Evolutionary conservation across 2,113 vertebrate species (phyloP).

Genomic region (Otus sunia): DNA sequence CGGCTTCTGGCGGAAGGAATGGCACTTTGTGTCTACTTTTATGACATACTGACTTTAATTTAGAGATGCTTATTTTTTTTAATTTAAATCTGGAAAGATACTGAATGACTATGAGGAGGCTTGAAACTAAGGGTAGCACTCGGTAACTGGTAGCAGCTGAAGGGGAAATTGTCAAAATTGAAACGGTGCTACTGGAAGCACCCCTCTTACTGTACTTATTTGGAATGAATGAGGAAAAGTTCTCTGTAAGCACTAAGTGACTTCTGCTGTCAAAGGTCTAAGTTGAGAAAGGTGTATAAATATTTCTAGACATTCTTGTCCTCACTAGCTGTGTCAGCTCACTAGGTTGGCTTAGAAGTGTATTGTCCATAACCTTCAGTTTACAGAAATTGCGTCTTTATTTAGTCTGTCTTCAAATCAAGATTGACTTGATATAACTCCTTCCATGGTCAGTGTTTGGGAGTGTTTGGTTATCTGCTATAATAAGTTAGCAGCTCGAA

Average conservation of each 20-base stretch:
- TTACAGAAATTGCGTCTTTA: not conserved
- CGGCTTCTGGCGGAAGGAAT: not conserved
- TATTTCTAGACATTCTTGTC: not conserved
- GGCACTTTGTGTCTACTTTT: not conserved
- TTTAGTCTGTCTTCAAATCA: not conserved
- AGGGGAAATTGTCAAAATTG: not conserved
- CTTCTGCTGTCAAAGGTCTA: not conserved
- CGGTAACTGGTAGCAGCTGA: not conserved
- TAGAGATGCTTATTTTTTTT: not conserved
- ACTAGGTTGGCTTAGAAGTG: not conserved
- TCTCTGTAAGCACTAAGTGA: not conserved
- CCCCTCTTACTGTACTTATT: not conserved
- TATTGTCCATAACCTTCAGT: not conserved
- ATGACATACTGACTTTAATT: not conserved
- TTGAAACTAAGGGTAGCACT: not conserved
- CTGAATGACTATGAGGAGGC: not conserved
- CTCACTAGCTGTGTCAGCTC: not conserved
- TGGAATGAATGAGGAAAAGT: not conserved
- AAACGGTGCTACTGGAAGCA: not conserved
- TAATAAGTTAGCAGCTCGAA: not conserved
- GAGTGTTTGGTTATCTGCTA: not conserved
- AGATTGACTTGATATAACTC: not conserved
- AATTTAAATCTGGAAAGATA: not conserved
- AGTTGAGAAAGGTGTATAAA: not conserved
- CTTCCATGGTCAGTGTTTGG: not conserved